Evolutionary conservation across 2,888 invertebrate species (phyloP).

Genomic region (Orthosia gothica): DNA sequence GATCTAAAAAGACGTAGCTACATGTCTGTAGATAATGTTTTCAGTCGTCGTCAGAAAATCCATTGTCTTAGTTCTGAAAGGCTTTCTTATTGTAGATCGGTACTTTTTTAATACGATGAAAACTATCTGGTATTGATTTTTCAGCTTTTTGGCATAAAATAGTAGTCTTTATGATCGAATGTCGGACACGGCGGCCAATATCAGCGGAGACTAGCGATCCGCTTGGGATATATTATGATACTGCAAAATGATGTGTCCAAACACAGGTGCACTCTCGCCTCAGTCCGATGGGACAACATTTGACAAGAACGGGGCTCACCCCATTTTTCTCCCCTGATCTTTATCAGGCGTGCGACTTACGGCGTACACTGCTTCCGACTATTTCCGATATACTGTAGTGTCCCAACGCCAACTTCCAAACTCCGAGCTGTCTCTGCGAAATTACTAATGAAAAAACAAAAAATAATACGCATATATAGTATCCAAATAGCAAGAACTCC

Average conservation of each 20-base stretch:
- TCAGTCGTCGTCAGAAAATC: constrained; percentile 16
- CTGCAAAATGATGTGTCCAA: background rate
- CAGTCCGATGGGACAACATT: background rate
- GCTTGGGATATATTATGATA: background rate
- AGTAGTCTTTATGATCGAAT: background rate
- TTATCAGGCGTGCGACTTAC: too few relatives aligned
- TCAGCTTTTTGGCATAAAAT: background rate
- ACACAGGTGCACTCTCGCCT: background rate
- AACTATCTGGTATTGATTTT: background rate
- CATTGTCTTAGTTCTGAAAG: background rate
- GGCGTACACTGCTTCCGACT: too few relatives aligned
- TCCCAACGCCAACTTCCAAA: background rate
- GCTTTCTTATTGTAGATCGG: background rate
- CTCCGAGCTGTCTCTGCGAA: background rate
- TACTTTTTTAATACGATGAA: background rate
- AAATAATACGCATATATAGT: background rate
- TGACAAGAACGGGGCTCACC: too few relatives aligned
- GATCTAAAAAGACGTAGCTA: constrained; percentile 16
- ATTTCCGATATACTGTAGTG: too few relatives aligned
- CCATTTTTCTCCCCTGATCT: too few relatives aligned
- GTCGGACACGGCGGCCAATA: background rate
- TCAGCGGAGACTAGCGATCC: background rate
- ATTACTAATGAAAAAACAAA: background rate
- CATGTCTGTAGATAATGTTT: constrained; percentile 16
- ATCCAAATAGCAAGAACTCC: background rate